Conservation (phyloP, 2,113 vertebrate species). For the Epinephelus fuscoguttatus region DNA sequence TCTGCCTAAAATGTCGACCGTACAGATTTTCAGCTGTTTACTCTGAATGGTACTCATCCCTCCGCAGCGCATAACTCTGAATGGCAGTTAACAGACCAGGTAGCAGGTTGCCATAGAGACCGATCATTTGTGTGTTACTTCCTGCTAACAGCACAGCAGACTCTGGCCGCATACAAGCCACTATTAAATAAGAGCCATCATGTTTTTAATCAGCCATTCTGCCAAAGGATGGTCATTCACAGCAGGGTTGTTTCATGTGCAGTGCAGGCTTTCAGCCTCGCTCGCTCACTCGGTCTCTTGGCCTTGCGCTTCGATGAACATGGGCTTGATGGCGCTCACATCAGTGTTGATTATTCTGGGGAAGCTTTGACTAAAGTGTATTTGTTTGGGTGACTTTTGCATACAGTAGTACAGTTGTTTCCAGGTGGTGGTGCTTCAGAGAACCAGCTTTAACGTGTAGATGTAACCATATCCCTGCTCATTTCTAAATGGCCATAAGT, state of each 20-base stretch:
- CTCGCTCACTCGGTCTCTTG: conserved; percentile 1
- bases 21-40: conserved; percentile 48
- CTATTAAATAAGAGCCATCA: conserved; percentile 49
- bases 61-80: conserved; percentile 40
- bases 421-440: conserved; percentile 61
- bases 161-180: conserved; percentile 36
- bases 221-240: conserved; percentile 19
- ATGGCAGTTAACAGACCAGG: conserved; percentile 49
- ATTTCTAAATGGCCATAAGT: conserved; percentile 67
- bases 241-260: conserved; percentile 29
- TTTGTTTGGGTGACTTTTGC: conserved; percentile 44
- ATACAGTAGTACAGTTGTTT: conserved; percentile 62
- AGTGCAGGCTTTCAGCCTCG: conserved; percentile 43
- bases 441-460: conserved; percentile 69
- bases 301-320: conserved; percentile 27
- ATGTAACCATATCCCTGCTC: conserved; percentile 53
- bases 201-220: conserved; percentile 42
- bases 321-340: neutral
- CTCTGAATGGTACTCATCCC: conserved; percentile 53
- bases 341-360: conserved; percentile 33
- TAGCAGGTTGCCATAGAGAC: conserved; percentile 71
- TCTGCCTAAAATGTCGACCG: conserved; percentile 29
- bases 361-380: conserved; percentile 14
- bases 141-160: conserved; percentile 54
- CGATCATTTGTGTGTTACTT: conserved; percentile 55